These are phyloP conservation scores for Bellardia pandia DNA, from an alignment of 2,888 invertebrate species.

Conservation along the genomic window DNA sequence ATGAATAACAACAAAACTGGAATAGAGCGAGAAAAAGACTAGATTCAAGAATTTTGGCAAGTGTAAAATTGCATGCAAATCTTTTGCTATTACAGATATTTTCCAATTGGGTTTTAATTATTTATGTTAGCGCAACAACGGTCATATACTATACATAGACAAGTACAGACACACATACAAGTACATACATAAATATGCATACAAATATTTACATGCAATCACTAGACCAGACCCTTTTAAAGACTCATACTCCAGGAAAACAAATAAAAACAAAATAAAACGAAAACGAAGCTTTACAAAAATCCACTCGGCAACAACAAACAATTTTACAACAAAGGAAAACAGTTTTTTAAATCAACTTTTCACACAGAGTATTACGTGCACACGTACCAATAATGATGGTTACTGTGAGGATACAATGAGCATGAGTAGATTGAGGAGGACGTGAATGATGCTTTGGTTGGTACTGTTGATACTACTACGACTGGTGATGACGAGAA, in stretches of 20 bases:
- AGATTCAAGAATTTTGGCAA: too few relatives aligned
- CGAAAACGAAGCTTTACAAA: conserved; percentile 59
- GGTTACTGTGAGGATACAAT: background rate
- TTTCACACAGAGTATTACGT: conserved; percentile 44
- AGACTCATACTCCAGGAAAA: conserved; percentile 50
- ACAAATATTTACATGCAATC: conserved; percentile 11
- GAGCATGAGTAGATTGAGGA: conserved; percentile 15
- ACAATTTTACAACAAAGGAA: conserved; percentile 70
- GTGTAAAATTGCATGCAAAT: too few relatives aligned
- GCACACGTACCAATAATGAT: conserved; percentile 7
- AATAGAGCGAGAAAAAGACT: too few relatives aligned
- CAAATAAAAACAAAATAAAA: conserved; percentile 45
- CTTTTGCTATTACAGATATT: background rate
- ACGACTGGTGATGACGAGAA: conserved; percentile 23
- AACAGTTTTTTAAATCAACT: conserved; percentile 70
- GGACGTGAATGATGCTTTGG: conserved; percentile 17
- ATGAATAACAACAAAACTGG: too few relatives aligned
- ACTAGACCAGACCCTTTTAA: conserved; percentile 35
- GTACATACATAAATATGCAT: background rate
- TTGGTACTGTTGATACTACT: conserved; percentile 19
- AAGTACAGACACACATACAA: background rate
- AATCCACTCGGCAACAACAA: conserved; percentile 75
- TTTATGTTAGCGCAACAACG: background rate
- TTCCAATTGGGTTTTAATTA: conserved; percentile 44
- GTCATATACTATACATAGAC: background rate